Percentiles rank a stretch among this genome's conserved stretches.
Conservation (phyloP, 2,113 vertebrate genomes). For the Nannobrachium achirus region DNA sequence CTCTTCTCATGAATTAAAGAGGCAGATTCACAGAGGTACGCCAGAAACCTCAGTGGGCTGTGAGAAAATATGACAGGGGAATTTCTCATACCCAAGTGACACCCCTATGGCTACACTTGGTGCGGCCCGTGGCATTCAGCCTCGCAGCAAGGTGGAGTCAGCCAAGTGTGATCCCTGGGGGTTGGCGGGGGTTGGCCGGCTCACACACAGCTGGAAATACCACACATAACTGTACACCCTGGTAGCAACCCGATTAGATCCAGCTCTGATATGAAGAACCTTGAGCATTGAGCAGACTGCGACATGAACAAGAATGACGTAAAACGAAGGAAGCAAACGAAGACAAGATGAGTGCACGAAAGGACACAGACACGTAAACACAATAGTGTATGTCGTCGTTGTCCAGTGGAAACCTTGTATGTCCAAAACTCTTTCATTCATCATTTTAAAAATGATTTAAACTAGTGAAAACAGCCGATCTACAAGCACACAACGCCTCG, state of each 20-base stretch:
- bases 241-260: background rate
- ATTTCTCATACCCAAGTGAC: constrained; percentile 8
- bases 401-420: too few species aligned
- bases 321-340: too few species aligned
- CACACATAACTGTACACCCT: background rate
- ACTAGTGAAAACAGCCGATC: too few species aligned
- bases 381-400: too few species aligned
- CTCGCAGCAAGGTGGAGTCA: background rate
- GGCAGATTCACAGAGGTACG: background rate
- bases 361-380: background rate
- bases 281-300: too few species aligned
- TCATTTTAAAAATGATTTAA: too few species aligned
- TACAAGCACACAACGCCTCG: too few species aligned
- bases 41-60: background rate
- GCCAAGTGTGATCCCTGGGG: background rate
- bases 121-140: background rate
- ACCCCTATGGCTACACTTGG: background rate
- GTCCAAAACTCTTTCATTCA: too few species aligned
- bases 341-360: too few species aligned
- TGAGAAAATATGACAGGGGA: background rate
- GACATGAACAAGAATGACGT: too few species aligned
- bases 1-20: background rate
- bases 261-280: too few species aligned
- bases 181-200: background rate
- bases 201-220: background rate